phyloP scores from a whole-genome alignment of 2,888 invertebrate species.

The Acrocyrtus sp. region DNA sequence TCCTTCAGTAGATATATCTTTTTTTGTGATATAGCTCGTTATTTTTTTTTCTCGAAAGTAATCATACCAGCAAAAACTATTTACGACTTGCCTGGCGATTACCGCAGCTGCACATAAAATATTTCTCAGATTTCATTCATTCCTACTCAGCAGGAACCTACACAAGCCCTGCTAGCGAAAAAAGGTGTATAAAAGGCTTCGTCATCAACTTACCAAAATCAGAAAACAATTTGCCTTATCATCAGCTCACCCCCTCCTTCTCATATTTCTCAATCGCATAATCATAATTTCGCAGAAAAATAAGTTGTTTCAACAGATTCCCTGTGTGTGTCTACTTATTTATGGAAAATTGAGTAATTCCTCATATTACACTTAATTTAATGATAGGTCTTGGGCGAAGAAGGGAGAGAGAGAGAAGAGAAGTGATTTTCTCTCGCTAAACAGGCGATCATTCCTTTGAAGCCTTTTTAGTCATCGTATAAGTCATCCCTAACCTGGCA shows the following conservation, averaged over 20 bases:
- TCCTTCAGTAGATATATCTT: too few species aligned
- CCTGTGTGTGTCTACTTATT: neutral
- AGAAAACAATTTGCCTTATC: neutral
- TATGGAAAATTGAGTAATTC: neutral
- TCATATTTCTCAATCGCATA: conserved; percentile 8
- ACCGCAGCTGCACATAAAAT: neutral
- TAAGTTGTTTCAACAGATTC: conserved; percentile 8
- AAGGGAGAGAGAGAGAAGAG: neutral
- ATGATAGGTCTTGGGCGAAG: too few species aligned
- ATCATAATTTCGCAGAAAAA: conserved; percentile 8
- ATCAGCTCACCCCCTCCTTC: neutral
- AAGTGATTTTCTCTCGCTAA: neutral
- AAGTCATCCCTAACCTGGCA: neutral
- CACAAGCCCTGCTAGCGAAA: conserved; percentile 11
- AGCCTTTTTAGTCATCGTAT: neutral
- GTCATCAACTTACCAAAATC: too few species aligned
- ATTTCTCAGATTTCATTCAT: conserved; percentile 32
- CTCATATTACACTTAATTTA: neutral
- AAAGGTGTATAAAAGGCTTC: neutral
- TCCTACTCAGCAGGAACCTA: conserved; percentile 19
- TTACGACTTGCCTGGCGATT: neutral
- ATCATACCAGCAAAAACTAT: too few species aligned
- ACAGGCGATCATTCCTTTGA: too few species aligned
- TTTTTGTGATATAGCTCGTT: too few species aligned
- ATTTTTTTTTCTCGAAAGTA: too few species aligned